phyloP scores from a whole-genome alignment of 2,888 invertebrate species.

The Mechanitis mazaeus region DNA sequence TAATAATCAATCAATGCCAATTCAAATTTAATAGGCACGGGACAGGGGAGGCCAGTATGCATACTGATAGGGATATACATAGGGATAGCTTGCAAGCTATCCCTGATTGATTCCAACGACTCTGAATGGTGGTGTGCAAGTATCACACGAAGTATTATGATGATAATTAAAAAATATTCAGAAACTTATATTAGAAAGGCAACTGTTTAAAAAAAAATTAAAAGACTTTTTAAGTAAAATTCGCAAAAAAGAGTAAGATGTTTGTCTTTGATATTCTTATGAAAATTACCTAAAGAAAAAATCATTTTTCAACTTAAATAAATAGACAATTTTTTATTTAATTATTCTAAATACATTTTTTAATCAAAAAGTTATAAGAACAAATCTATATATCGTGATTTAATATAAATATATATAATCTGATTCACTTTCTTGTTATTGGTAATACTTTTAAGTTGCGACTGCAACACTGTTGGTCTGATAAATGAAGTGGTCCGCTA shows the following conservation, averaged over 20 bases:
- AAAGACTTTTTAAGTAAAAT: too few species aligned
- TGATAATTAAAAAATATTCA: neutral
- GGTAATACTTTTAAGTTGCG: neutral
- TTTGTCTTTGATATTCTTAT: too few species aligned
- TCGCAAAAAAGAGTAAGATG: too few species aligned
- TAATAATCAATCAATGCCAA: constrained; percentile 4
- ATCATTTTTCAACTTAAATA: too few species aligned
- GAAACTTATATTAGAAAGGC: neutral
- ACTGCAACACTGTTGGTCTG: constrained; percentile 47
- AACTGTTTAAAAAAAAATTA: too few species aligned
- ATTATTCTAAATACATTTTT: too few species aligned
- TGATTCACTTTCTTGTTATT: neutral
- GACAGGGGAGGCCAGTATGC: neutral
- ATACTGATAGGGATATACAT: too few species aligned
- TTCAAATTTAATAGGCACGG: constrained; percentile 2
- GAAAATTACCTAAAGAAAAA: too few species aligned
- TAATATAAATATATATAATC: too few species aligned
- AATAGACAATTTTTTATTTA: too few species aligned
- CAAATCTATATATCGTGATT: too few species aligned
- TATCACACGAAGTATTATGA: constrained; percentile 1
- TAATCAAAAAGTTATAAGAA: too few species aligned
- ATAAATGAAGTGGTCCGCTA: constrained; percentile 69
- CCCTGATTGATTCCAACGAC: constrained; percentile 3
- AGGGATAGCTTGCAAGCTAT: neutral
- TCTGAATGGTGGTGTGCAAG: neutral